A percentile compares a stretch with the other conserved stretches of the same genome.
Conservation (phyloP, 2,797 vertebrate genomes). For the Streptopelia turtur region DNA sequence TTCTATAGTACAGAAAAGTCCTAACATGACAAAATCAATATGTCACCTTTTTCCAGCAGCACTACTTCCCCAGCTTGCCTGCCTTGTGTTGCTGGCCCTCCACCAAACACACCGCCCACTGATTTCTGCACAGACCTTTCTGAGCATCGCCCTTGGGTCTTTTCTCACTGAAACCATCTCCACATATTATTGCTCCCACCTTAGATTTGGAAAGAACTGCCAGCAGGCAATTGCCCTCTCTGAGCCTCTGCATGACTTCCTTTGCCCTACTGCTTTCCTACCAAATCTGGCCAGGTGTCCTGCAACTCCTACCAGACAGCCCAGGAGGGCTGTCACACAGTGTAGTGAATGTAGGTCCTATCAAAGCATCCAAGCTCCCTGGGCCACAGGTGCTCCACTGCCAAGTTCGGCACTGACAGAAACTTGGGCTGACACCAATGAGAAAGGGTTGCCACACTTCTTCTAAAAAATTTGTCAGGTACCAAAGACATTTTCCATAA, state of each 20-base stretch:
- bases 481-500: background rate
- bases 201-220: background rate
- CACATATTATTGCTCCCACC: background rate
- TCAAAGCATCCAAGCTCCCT: background rate
- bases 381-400: background rate
- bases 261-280: background rate
- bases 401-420: background rate
- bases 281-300: background rate
- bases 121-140: fast-evolving
- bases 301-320: background rate
- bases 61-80: background rate
- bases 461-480: background rate
- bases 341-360: fast-evolving
- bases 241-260: fast-evolving
- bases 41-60: background rate
- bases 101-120: background rate
- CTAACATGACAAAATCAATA: background rate
- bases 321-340: too few relatives aligned
- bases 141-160: background rate
- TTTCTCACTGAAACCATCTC: background rate
- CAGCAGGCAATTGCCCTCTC: background rate
- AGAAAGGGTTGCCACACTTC: background rate
- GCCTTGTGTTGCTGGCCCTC: background rate
- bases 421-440: background rate
- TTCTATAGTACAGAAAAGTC: background rate